Conservation (phyloP, 2,113 vertebrate species). For the Picathartes gymnocephalus region DNA sequence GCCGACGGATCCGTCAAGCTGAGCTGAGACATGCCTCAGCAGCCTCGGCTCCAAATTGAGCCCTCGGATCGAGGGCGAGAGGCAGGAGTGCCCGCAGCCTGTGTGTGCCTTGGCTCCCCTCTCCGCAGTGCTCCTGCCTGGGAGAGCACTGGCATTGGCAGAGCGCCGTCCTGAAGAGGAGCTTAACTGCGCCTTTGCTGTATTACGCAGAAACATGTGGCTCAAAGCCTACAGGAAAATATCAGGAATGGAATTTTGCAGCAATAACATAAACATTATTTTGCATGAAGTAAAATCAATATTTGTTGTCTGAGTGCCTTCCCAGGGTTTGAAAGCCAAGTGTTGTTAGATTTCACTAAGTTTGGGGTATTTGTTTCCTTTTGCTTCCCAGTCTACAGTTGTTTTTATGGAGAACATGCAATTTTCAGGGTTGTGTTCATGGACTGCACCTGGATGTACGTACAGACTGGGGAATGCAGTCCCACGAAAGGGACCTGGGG, state of each 20-base stretch:
- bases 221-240: conserved; percentile 47
- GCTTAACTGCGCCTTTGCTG: conserved; percentile 36
- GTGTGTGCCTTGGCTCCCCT: conserved; percentile 5
- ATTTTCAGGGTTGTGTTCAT: neutral
- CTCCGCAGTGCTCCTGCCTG: neutral
- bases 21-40: conserved; percentile 34
- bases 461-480: neutral
- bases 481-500: neutral
- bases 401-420: neutral
- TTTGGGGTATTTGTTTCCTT: neutral
- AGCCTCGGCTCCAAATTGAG: neutral
- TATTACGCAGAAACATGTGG: conserved; percentile 36
- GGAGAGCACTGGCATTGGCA: neutral
- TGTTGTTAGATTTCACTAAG: neutral
- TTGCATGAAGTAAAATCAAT: neutral
- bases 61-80: neutral
- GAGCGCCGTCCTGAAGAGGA: neutral
- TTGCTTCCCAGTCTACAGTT: neutral
- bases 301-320: neutral
- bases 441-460: neutral
- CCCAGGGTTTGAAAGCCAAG: neutral
- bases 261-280: neutral
- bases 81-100: neutral
- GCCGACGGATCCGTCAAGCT: conserved; percentile 21
- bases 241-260: neutral